Evolutionary conservation across 2,113 vertebrate genomes (phyloP).

Genomic region (Planiliza haematocheilus): DNA sequence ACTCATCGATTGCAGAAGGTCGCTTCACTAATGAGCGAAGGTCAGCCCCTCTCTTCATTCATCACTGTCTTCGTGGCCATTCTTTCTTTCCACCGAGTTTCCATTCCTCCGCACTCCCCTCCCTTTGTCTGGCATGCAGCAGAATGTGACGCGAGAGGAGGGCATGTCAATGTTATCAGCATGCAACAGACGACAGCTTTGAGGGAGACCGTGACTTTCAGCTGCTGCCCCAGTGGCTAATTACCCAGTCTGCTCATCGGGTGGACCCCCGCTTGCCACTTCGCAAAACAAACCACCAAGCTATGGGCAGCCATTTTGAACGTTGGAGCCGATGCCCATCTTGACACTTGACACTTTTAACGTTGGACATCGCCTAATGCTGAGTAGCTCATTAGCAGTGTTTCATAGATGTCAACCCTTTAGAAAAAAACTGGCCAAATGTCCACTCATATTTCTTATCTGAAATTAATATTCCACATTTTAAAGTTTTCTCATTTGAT

Average conservation of each 20-base stretch:
- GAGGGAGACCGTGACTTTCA: constrained; percentile 64
- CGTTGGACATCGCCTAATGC: constrained; percentile 10
- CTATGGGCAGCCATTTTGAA: constrained; percentile 38
- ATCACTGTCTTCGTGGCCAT: constrained; percentile 61
- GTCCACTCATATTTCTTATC: not conserved
- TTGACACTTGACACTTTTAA: constrained; percentile 9
- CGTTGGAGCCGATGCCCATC: not conserved
- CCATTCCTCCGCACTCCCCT: constrained; percentile 19
- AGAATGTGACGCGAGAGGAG: constrained; percentile 45
- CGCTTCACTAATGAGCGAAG: constrained; percentile 65
- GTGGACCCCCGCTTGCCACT: constrained; percentile 26
- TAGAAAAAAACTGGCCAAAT: not conserved
- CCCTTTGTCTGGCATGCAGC: constrained; percentile 45
- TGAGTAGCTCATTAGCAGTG: constrained; percentile 9
- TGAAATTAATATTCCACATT: too few species aligned
- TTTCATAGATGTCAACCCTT: not conserved
- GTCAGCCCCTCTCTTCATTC: constrained; percentile 62
- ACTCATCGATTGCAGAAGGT: constrained; percentile 67
- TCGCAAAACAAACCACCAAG: constrained; percentile 40
- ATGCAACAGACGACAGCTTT: constrained; percentile 71
- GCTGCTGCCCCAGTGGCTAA: constrained; percentile 67
- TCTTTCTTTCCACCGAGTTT: constrained; percentile 24
- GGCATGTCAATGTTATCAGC: constrained; percentile 77
- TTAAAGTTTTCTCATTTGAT: not conserved
- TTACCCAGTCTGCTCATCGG: constrained; percentile 53